These are phyloP conservation scores for Trichogramma dendrolimi DNA, from an alignment of 2,888 invertebrate species.

Conservation along the genomic window DNA sequence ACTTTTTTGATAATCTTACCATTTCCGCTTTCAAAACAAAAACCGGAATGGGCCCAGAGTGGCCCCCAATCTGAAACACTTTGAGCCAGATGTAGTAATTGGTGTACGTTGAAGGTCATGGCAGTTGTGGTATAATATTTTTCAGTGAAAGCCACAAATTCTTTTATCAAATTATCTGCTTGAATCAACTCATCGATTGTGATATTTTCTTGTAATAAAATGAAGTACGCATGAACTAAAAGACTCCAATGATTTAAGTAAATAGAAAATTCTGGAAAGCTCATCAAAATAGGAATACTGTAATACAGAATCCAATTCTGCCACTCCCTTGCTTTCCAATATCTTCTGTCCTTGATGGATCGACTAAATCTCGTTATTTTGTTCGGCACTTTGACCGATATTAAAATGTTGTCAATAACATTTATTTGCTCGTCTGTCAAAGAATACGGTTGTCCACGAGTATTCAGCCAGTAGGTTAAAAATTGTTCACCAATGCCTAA, in stretches of 20 bases:
- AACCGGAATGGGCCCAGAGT: neutral
- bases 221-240: neutral
- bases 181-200: conserved; percentile 21
- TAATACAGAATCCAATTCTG: conserved; percentile 28
- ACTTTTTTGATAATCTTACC: neutral
- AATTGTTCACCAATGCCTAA: conserved; percentile 22
- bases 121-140: neutral
- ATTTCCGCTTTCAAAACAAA: neutral
- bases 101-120: neutral
- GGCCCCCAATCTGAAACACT: neutral
- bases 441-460: conserved; percentile 2
- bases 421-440: conserved; percentile 8
- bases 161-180: conserved; percentile 9
- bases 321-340: conserved; percentile 27
- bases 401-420: conserved; percentile 4
- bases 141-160: neutral
- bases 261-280: neutral
- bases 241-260: neutral
- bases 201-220: conserved; percentile 4
- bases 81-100: neutral
- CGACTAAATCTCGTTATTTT: conserved; percentile 17
- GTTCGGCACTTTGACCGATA: conserved; percentile 7
- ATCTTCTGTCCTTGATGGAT: conserved; percentile 9
- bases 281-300: conserved; percentile 21
- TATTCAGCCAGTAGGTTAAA: conserved; percentile 22